Conservation (phyloP, 2,797 vertebrate genomes). For the Rousettus madagascariensis region DNA sequence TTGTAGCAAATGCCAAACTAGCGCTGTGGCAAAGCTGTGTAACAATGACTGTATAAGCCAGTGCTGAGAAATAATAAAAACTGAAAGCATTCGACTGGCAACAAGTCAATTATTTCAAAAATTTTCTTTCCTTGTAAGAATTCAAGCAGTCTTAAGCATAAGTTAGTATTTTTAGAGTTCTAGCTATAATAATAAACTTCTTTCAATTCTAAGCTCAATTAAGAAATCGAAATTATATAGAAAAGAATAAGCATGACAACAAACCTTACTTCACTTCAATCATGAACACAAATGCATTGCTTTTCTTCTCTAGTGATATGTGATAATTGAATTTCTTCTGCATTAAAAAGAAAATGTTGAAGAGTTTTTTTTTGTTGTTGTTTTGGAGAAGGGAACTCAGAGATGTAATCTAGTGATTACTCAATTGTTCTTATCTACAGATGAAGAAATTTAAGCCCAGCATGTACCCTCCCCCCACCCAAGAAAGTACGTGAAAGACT, state of each 20-base stretch:
- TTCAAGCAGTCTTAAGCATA: constrained; percentile 52
- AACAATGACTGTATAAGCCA: neutral
- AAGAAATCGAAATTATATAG: constrained; percentile 51
- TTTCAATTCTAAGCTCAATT: constrained; percentile 32
- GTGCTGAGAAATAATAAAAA: constrained; percentile 15
- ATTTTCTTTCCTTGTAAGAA: constrained; percentile 57
- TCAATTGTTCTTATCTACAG: neutral
- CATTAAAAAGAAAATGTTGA: neutral
- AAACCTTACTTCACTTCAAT: neutral
- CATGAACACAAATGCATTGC: neutral
- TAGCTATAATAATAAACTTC: constrained; percentile 16
- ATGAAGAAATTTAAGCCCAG: constrained; percentile 35
- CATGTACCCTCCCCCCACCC: neutral
- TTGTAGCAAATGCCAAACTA: neutral
- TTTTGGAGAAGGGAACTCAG: neutral
- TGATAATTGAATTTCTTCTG: neutral
- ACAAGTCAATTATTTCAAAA: constrained; percentile 64
- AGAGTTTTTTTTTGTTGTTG: neutral
- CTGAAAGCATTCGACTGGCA: constrained; percentile 30
- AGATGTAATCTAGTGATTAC: neutral
- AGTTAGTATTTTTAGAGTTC: constrained; percentile 35
- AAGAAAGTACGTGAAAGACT: neutral
- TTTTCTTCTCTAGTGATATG: neutral
- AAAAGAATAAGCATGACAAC: neutral
- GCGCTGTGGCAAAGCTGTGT: neutral